Base-by-base conservation (phyloP, 2,113 vertebrate species). In the Arizona elegans region DNA sequence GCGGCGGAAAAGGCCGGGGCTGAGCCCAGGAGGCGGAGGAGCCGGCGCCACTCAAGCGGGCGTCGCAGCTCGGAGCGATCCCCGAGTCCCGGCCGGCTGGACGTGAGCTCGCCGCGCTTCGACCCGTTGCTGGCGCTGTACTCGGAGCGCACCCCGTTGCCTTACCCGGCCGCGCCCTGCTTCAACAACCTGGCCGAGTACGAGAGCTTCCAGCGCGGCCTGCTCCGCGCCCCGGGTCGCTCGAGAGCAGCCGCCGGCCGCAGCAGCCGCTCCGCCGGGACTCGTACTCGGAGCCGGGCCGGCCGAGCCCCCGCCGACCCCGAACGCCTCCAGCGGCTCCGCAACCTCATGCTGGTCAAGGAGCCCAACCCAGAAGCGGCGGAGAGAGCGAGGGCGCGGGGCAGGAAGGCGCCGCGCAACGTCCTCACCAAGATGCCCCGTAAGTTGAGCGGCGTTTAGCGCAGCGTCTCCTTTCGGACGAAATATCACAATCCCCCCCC, bases 151-250 rank as follows among this genome's bases (percentile, higher is more conserved):
- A 97, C 98, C 1, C 96, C 97, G 33, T 96, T 99, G 7, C 99
- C 99, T 3, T 98, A 97, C 88, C 99, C 99, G 0, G 97, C 98
- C 94, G 97, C 98, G 21, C 98, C 97, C 86, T 98, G 98, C 96
- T 99, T 99, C 92, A 99, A 99, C 97, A 99, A 99, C 96, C 96
- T 99, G 91, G 98, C 99, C 0, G 98, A 98, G 87, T 99, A 99
- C 93, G 98, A 99, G 96, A 98, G 98, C 96, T 99, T 99, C 94
- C 98, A 97, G 92, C 97, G 98, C 4, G 98, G 98, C 87, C 97
- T 98, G 1, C 97, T 96, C n/a, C 96, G 98, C 93, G 95, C 93
- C 95, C 98, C 87, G 53, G 95, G 94, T 89, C 98, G 98, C 56
- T 93, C 92, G 8, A 47, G 96, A 89, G 92, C 70, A 29, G 50